Conservation (phyloP, 2,113 vertebrate species). For the Calidris pygmaea region DNA sequence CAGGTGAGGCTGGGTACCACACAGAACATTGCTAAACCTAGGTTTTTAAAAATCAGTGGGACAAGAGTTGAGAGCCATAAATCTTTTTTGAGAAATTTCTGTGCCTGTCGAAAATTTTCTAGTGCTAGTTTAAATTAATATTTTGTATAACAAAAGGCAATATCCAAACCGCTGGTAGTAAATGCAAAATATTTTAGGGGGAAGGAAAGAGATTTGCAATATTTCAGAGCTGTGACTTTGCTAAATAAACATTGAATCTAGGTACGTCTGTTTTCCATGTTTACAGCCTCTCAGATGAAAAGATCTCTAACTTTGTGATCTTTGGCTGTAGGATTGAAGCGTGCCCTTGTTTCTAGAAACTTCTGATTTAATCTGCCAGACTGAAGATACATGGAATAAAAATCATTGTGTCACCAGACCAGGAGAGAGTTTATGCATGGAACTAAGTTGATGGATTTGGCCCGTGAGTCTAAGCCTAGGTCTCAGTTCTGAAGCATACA, state of each 20-base stretch:
- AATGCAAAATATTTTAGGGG: neutral
- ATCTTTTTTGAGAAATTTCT: neutral
- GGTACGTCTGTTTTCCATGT: neutral
- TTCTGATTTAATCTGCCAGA: neutral
- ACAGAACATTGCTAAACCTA: neutral
- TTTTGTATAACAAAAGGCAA: neutral
- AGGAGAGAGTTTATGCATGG: neutral
- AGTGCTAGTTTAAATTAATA: neutral
- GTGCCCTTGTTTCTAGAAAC: neutral
- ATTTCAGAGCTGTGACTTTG: neutral
- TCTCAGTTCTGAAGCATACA: neutral
- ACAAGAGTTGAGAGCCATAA: neutral
- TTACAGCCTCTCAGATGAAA: neutral
- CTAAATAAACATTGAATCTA: neutral
- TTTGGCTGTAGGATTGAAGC: neutral
- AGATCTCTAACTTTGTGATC: neutral
- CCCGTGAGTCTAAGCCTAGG: neutral
- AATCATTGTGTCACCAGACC: rapidly evolving
- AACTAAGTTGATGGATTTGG: neutral
- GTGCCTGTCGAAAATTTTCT: neutral
- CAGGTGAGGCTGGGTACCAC: neutral
- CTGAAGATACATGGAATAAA: neutral
- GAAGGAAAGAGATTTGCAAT: neutral
- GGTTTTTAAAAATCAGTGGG: neutral
- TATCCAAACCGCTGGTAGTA: neutral